phyloP scores from a whole-genome alignment of 2,797 vertebrate genomes.

The Fistularia tabacaria region DNA sequence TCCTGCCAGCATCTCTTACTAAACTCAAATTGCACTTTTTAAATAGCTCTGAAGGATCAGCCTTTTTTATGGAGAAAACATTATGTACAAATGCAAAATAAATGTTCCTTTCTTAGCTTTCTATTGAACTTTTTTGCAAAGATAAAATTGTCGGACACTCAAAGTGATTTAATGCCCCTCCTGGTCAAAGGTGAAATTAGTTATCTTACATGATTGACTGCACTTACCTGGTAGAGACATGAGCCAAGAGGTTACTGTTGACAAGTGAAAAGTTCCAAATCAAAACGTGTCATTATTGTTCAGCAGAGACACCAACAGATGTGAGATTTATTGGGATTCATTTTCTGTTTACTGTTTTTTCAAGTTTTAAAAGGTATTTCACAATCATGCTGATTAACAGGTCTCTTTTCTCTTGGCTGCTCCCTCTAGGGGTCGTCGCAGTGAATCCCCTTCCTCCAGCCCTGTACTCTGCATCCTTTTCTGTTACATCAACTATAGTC shows the following conservation, averaged over 20 bases:
- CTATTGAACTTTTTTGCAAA: slow-evolving; percentile 27
- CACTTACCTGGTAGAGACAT: slow-evolving; percentile 32
- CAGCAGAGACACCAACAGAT: too few relatives aligned
- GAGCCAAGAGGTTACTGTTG: slow-evolving; percentile 38
- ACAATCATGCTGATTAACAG: too few relatives aligned
- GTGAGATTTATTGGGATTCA: too few relatives aligned
- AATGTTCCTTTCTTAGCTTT: neutral
- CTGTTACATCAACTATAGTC: too few relatives aligned
- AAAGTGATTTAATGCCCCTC: slow-evolving; percentile 30
- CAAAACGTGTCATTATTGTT: slow-evolving; percentile 57
- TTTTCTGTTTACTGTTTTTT: too few relatives aligned
- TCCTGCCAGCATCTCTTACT: slow-evolving; percentile 36
- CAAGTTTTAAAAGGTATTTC: too few relatives aligned
- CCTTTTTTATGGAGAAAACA: slow-evolving; percentile 17
- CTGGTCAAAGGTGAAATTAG: slow-evolving; percentile 25
- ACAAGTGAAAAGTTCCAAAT: slow-evolving; percentile 61
- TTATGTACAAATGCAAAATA: too few relatives aligned
- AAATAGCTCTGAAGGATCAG: slow-evolving; percentile 39
- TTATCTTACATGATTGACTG: slow-evolving; percentile 13
- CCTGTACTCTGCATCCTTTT: too few relatives aligned
- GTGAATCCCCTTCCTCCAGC: too few relatives aligned
- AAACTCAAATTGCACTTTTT: slow-evolving; percentile 27
- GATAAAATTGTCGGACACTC: slow-evolving; percentile 28
- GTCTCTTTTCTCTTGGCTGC: too few relatives aligned
- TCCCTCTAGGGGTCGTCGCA: too few relatives aligned